These are phyloP conservation scores for Austrolebias charrua DNA, from an alignment of 2,797 vertebrate genomes.

Conservation along the genomic window DNA sequence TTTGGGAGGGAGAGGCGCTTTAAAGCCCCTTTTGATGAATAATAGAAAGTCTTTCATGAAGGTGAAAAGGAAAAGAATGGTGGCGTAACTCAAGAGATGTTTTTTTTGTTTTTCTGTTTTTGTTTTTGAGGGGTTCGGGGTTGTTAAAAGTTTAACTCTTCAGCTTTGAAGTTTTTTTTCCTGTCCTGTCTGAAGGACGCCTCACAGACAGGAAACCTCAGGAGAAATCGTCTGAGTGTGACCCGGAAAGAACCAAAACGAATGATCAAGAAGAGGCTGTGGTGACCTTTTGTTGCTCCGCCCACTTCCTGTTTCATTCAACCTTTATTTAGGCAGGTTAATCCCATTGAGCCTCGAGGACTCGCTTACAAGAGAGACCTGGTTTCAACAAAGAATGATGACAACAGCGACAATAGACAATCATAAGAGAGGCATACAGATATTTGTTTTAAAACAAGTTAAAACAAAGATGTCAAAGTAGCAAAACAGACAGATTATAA, in stretches of 20 bases:
- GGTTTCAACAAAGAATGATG: too few species aligned
- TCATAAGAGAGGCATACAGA: too few species aligned
- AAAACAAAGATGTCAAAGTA: too few species aligned
- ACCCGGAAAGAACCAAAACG: neutral
- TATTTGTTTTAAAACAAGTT: too few species aligned
- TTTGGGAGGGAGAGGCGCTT: conserved; percentile 40
- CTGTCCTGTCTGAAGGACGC: conserved; percentile 39
- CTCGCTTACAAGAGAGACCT: too few species aligned
- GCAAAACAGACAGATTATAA: too few species aligned
- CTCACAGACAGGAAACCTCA: conserved; percentile 31
- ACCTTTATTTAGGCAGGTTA: too few species aligned
- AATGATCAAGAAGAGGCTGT: too few species aligned
- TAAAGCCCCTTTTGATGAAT: conserved; percentile 59
- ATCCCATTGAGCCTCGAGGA: too few species aligned
- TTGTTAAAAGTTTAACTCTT: conserved; percentile 14
- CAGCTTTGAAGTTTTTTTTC: conserved; percentile 47
- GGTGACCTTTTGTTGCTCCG: too few species aligned
- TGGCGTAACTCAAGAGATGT: conserved; percentile 16
- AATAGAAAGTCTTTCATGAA: conserved; percentile 56
- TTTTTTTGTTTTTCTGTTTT: conserved; percentile 33
- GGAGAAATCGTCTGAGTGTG: conserved; percentile 27
- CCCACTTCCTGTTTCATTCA: too few species aligned
- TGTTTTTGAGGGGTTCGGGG: conserved; percentile 26
- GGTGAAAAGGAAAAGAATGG: conserved; percentile 39
- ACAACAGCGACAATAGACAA: too few species aligned